A percentile compares a stretch with the other conserved stretches of the same genome.
Evolutionary conservation across 92 coral and sea anemone species (phyloP).

Genomic region (Meandrina meandrites): DNA sequence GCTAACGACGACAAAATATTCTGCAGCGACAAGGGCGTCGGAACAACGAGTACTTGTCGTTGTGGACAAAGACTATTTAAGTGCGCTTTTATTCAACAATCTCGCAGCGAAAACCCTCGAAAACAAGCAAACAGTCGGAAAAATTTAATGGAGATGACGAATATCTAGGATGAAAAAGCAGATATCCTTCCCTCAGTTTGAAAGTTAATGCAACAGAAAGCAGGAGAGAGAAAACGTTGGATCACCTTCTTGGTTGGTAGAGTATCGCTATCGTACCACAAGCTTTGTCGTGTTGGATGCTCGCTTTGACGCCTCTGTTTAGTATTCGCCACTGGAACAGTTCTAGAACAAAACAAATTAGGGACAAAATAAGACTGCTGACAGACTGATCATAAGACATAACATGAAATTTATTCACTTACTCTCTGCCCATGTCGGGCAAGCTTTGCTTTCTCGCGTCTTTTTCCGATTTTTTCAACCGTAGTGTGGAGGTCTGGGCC

Average conservation of each 20-base stretch:
- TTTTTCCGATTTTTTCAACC: not conserved
- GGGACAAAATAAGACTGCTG: not conserved
- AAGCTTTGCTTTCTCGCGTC: slow-evolving; percentile 30
- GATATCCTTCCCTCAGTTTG: not conserved
- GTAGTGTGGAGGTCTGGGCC: not conserved
- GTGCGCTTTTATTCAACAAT: not conserved
- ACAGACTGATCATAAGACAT: not conserved
- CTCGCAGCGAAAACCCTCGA: not conserved
- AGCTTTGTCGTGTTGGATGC: slow-evolving; percentile 18
- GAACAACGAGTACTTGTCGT: too few species aligned
- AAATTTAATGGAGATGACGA: not conserved
- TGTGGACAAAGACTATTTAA: too few species aligned
- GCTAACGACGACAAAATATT: too few species aligned
- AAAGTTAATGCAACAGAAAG: not conserved
- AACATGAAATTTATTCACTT: not conserved
- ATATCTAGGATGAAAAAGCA: not conserved
- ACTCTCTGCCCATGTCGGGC: slow-evolving; percentile 25
- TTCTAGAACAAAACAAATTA: not conserved
- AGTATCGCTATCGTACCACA: slow-evolving; percentile 53
- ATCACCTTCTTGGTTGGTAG: slow-evolving; percentile 14
- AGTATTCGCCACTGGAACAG: not conserved
- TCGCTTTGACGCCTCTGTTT: slow-evolving; percentile 37
- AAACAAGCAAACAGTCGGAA: not conserved
- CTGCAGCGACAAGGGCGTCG: too few species aligned
- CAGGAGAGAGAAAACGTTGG: not conserved